Percentiles rank a stretch among this genome's conserved stretches.
Conservation (phyloP, 2,888 invertebrate genomes). For the Geotrupes spiniger region DNA sequence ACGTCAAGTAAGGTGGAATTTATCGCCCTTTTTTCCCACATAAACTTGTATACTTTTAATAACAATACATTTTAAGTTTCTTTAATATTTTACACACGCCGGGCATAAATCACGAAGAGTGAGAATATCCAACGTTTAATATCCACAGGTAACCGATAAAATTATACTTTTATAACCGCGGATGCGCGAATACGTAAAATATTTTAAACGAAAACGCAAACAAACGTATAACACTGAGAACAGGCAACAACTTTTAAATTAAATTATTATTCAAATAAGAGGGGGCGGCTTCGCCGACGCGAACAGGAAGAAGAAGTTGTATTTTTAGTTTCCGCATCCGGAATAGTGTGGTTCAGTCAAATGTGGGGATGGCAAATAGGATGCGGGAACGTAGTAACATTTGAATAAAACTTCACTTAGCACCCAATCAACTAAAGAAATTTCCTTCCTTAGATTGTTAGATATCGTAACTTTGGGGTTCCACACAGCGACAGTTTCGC, state of each 20-base stretch:
- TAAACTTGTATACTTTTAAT: no score
- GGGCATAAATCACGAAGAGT: conserved; percentile 16
- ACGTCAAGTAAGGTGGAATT: no score
- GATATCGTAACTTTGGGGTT: no score
- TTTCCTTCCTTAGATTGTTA: conserved; percentile 8
- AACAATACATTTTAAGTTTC: conserved; percentile 16
- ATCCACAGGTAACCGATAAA: conserved; percentile 22
- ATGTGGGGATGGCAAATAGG: conserved; percentile 40
- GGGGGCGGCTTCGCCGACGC: conserved; percentile 30
- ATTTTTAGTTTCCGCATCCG: conserved; percentile 43
- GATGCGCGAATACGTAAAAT: conserved; percentile 39
- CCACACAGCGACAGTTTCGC: no score
- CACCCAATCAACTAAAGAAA: conserved; percentile 17
- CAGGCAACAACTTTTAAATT: conserved; percentile 41
- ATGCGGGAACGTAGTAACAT: conserved; percentile 39
- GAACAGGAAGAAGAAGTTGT: conserved; percentile 43
- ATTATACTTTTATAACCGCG: conserved; percentile 30
- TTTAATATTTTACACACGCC: conserved; percentile 14
- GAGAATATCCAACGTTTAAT: conserved; percentile 21
- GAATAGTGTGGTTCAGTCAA: conserved; percentile 34
- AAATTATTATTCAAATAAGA: conserved; percentile 46
- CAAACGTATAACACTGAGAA: conserved; percentile 35
- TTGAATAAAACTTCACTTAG: conserved; percentile 37
- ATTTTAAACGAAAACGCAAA: conserved; percentile 43
- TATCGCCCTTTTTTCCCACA: no score